A percentile compares a stretch with the other conserved stretches of the same genome.
These are phyloP conservation scores for Liopterus haemorrhoidalis DNA, from an alignment of 2,888 invertebrate species.

Conservation along the genomic window DNA sequence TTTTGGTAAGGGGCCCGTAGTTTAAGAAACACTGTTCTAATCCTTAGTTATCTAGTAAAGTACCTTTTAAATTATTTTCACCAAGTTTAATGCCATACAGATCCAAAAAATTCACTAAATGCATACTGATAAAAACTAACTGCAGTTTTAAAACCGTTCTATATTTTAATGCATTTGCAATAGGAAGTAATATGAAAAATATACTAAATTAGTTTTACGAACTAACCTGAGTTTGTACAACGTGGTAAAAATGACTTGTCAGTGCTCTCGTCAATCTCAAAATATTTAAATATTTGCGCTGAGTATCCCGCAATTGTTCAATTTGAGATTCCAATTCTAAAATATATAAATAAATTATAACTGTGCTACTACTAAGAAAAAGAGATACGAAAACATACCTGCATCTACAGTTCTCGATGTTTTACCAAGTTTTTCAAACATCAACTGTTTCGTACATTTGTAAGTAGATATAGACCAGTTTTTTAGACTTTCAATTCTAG, in stretches of 20 bases:
- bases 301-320: constrained; percentile 86
- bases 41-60: no score
- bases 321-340: constrained; percentile 90
- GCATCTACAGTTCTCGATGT: constrained; percentile 84
- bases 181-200: neutral
- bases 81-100: no score
- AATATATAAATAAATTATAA: no score
- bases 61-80: no score
- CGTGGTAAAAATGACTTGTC: constrained; percentile 81
- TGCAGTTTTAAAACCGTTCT: constrained; percentile 4
- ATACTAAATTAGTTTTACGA: constrained; percentile 5
- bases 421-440: constrained; percentile 95
- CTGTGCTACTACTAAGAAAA: constrained; percentile 14
- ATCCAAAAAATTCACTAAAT: no score
- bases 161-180: neutral
- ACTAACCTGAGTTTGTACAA: constrained; percentile 67
- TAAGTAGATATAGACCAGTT: constrained; percentile 98
- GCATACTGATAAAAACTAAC: constrained; percentile 9
- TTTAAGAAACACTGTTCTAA: no score
- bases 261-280: constrained; percentile 79
- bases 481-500: constrained; percentile 86
- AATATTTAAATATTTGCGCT: constrained; percentile 84
- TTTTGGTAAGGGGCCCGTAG: no score
- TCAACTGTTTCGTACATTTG: constrained; percentile 94
- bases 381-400: constrained; percentile 46